A percentile compares a stretch with the other conserved stretches of the same genome.
These are phyloP conservation scores for Gallinago media DNA, from an alignment of 2,113 vertebrate genomes.

Conservation along the genomic window DNA sequence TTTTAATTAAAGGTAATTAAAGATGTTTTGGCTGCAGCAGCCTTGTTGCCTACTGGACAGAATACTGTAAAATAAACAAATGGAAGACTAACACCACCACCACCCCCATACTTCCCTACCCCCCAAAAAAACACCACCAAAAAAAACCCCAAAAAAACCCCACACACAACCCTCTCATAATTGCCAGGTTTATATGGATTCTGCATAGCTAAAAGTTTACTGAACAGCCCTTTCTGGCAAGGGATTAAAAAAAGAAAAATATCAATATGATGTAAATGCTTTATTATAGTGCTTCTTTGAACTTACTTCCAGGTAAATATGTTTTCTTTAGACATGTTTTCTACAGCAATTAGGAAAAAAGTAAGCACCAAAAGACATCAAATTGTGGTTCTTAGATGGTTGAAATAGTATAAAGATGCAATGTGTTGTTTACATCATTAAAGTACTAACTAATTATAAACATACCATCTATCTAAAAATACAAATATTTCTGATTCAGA, in stretches of 20 bases:
- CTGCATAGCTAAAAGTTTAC: background rate
- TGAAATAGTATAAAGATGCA: background rate
- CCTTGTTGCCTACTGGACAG: background rate
- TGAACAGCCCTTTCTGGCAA: background rate
- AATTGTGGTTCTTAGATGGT: background rate
- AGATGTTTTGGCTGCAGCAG: background rate
- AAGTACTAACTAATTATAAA: background rate
- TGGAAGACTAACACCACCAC: background rate
- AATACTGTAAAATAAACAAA: background rate
- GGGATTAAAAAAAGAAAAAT: background rate
- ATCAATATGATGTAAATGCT: background rate
- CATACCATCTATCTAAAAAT: background rate
- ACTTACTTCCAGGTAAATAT: background rate
- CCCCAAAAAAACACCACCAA: background rate
- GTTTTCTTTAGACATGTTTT: background rate
- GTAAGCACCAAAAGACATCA: background rate
- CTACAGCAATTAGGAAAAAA: background rate
- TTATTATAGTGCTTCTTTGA: background rate
- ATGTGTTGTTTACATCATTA: background rate
- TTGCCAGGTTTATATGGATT: background rate
- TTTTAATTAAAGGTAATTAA: background rate
- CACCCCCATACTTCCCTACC: too few species aligned
- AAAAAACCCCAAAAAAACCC: background rate
- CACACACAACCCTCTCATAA: rapidly evolving
- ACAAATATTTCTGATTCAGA: background rate